Percentiles rank a stretch among this genome's conserved stretches.
Conservation (phyloP, 1,140 invertebrate genomes). For the Drosophila bocqueti region DNA sequence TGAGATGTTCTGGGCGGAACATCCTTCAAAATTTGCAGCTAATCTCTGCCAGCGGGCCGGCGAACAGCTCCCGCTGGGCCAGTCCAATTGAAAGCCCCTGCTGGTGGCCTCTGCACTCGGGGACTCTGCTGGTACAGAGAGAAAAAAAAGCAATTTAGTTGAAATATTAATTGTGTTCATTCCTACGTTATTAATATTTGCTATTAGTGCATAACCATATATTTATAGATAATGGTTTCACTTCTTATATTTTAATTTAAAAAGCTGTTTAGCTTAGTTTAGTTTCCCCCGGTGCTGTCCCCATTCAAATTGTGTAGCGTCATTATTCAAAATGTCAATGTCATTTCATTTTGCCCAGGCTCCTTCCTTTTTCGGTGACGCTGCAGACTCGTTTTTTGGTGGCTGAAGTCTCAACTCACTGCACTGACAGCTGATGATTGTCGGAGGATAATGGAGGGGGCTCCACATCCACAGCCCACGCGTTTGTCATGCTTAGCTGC, state of each 20-base stretch:
- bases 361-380: conserved; percentile 38
- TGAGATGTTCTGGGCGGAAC: conserved; percentile 19
- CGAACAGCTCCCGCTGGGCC: conserved; percentile 32
- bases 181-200: neutral
- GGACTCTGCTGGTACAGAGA: neutral
- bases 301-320: conserved; percentile 53
- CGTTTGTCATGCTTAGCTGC: conserved; percentile 47
- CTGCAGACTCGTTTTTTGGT: conserved; percentile 58
- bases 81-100: conserved; percentile 28
- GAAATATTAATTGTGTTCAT: neutral
- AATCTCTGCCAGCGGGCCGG: conserved; percentile 50
- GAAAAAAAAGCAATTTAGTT: neutral
- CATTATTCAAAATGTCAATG: conserved; percentile 84
- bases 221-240: neutral
- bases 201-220: neutral
- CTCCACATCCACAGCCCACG: conserved; percentile 9
- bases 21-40: conserved; percentile 56
- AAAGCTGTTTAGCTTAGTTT: neutral
- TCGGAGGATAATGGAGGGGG: conserved; percentile 25
- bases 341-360: conserved; percentile 57
- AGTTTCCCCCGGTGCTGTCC: conserved; percentile 5
- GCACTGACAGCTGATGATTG: conserved; percentile 73
- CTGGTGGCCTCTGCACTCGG: conserved; percentile 20
- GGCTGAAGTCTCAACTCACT: conserved; percentile 70
- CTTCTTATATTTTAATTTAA: neutral